Evolutionary conservation across 2,888 invertebrate species (phyloP).

Genomic region (Choristoneura rosaceana): DNA sequence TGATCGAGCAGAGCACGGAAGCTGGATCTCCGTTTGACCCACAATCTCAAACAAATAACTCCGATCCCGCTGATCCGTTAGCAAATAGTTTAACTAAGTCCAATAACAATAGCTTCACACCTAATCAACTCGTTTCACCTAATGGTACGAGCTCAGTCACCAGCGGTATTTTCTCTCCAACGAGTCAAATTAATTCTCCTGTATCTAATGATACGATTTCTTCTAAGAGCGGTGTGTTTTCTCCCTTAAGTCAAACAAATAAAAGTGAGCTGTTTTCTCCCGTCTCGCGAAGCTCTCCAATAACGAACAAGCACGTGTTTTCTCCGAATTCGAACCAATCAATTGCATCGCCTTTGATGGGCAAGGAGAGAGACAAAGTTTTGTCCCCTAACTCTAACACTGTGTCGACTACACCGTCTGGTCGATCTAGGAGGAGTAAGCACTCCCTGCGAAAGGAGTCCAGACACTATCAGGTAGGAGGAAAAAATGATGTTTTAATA

Average conservation of each 20-base stretch:
- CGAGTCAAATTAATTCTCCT: conserved; percentile 83
- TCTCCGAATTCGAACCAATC: conserved; percentile 81
- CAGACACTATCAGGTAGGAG: conserved; percentile 88
- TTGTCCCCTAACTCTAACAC: conserved; percentile 80
- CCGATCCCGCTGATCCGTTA: conserved; percentile 73
- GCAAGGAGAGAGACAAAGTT: conserved; percentile 76
- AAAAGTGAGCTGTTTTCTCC: conserved; percentile 82
- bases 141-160: conserved; percentile 82
- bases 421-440: conserved; percentile 84
- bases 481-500: conserved; percentile 40
- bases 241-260: conserved; percentile 81
- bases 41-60: conserved; percentile 75
- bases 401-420: conserved; percentile 84
- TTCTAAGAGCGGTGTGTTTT: conserved; percentile 82
- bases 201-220: conserved; percentile 83
- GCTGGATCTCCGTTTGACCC: conserved; percentile 75
- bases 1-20: conserved; percentile 77
- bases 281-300: conserved; percentile 77
- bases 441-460: conserved; percentile 88
- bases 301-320: conserved; percentile 78
- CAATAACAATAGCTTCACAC: conserved; percentile 66
- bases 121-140: conserved; percentile 79
- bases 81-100: conserved; percentile 76
- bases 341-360: conserved; percentile 73
- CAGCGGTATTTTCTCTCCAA: conserved; percentile 83